Conservation (phyloP, 2,888 invertebrate species). For the Polia nebulosa region DNA sequence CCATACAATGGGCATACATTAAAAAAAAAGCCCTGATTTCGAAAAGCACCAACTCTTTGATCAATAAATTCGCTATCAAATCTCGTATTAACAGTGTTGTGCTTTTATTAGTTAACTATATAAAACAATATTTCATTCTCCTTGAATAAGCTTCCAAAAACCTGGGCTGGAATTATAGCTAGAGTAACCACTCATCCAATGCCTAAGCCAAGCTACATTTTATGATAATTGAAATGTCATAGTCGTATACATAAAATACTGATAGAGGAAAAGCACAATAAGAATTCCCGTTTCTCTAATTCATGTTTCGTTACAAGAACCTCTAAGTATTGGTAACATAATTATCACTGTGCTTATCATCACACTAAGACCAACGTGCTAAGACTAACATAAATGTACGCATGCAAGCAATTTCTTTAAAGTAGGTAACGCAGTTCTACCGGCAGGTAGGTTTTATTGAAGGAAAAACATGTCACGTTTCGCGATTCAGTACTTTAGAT, state of each 20-base stretch:
- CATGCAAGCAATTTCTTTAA: conserved; percentile 9
- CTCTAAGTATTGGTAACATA: background rate
- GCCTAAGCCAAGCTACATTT: background rate
- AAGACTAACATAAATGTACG: no score
- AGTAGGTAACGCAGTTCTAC: background rate
- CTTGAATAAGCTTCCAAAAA: background rate
- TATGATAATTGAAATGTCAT: background rate
- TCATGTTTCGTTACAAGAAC: background rate
- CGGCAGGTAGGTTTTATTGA: background rate
- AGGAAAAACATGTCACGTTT: conserved; percentile 21
- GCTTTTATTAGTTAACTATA: background rate
- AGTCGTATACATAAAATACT: conserved; percentile 7
- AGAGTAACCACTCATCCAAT: background rate
- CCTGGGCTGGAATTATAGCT: background rate
- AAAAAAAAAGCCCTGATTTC: background rate
- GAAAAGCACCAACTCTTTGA: background rate
- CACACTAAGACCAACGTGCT: no score
- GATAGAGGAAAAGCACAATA: background rate
- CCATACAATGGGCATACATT: background rate
- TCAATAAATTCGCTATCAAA: background rate
- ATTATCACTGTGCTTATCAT: no score
- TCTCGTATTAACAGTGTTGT: background rate
- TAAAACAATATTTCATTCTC: background rate
- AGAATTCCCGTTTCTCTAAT: background rate
- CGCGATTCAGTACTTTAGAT: conserved; percentile 9